These are phyloP conservation scores for Pogonocherus hispidulus DNA, from an alignment of 2,888 invertebrate genomes.

Conservation along the genomic window DNA sequence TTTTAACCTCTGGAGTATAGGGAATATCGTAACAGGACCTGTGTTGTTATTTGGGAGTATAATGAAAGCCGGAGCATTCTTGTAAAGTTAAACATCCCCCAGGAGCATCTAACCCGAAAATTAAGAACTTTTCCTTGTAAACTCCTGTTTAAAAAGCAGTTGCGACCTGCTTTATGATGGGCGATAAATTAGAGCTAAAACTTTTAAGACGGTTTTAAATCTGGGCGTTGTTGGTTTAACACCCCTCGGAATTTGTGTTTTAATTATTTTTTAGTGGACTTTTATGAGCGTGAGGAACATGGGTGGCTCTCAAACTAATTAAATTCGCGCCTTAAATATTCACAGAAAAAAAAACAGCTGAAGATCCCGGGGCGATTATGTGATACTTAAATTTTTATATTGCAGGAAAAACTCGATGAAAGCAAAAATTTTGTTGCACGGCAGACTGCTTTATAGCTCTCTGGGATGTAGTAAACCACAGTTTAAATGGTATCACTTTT, in stretches of 20 bases:
- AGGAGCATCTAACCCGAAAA: background rate
- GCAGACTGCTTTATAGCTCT: no score
- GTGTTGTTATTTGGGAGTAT: no score
- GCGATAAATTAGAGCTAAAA: slow-evolving; percentile 20
- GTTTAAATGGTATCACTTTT: no score
- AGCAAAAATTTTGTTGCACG: no score
- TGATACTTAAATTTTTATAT: background rate
- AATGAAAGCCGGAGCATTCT: no score
- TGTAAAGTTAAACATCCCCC: background rate
- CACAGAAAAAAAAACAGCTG: background rate
- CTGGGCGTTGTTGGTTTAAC: slow-evolving; percentile 12
- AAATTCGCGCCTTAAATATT: slow-evolving; percentile 2
- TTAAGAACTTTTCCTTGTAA: slow-evolving; percentile 12
- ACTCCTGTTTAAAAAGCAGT: slow-evolving; percentile 1
- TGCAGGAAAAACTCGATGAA: background rate
- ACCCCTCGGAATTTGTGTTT: slow-evolving; percentile 23
- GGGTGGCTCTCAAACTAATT: slow-evolving; percentile 6
- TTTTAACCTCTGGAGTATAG: no score
- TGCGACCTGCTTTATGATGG: slow-evolving; percentile 13
- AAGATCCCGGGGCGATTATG: background rate
- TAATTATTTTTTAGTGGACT: slow-evolving; percentile 17
- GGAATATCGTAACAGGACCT: no score
- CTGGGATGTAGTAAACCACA: no score
- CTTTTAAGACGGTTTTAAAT: slow-evolving; percentile 19
- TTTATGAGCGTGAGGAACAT: background rate